Base-by-base conservation (phyloP, 1,140 invertebrate genomes). In the Diachasma alloeum region DNA sequence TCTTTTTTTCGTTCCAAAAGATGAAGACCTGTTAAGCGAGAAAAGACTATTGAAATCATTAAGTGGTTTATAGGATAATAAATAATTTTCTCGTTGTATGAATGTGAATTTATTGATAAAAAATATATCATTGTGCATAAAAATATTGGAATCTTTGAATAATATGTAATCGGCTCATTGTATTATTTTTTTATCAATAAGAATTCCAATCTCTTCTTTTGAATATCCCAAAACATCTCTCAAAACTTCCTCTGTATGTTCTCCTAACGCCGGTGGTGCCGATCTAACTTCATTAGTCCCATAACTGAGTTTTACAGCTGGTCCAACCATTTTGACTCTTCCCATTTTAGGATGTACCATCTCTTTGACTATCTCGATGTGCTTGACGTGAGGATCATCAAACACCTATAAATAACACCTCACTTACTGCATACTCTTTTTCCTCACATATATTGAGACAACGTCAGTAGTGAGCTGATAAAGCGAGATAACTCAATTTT, bases 241-340 rank as follows among this genome's bases (percentile, higher is more conserved):
- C 37, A 99, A 90, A 56, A 99, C 91, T 83, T 95, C 91, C 53
- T 90, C 85, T 0, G 97, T 99, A 83, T 99, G 97, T 88, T 99
- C 92, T 0, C 97, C 98, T 26, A 98, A 90, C 26, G 90, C 85
- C 0, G 97, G 97, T 15, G 97, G 97, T n/a, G 96, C 91, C 13
- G 89, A 90, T 75, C 94, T 91, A 0, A 93, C 91, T 76, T 89
- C 83, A 86, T 96, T 97, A n/a, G 90, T 89, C 0, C 92, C 92
- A 39, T 92, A 91, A 79, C 94, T 95, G 83, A 93, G 98, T 59
- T 91, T 91, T 0, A 98, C 97, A 0, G 97, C 93, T 10, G 97
- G 96, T 0, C 95, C 96, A 4, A 98, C 94, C 17, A 98, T 87
- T 86, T 94, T 96, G 0, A 98, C 89, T 66, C 87, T 91, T 0